A percentile compares a stretch with the other conserved stretches of the same genome.
These are phyloP conservation scores for Linurgus olivaceus DNA, from an alignment of 2,797 vertebrate genomes.

Conservation along the genomic window DNA sequence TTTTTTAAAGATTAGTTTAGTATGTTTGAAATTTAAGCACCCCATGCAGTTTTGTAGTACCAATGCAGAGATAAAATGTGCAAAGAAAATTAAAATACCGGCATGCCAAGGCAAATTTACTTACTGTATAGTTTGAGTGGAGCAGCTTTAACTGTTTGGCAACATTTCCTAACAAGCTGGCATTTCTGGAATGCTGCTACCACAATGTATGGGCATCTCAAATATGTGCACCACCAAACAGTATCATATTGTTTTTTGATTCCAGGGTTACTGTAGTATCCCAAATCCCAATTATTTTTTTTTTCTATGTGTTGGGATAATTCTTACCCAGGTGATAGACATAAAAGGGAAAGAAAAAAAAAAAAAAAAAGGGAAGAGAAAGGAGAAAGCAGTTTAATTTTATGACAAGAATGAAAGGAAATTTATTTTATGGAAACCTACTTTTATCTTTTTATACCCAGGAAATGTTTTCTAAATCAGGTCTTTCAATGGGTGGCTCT, in stretches of 20 bases:
- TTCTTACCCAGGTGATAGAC: background rate
- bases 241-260: background rate
- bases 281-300: background rate
- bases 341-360: background rate
- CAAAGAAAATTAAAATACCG: background rate
- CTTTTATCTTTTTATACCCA: background rate
- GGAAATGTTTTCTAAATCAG: background rate
- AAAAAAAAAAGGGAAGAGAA: background rate
- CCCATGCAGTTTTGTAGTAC: background rate
- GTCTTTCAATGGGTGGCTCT: background rate
- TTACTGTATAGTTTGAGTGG: background rate
- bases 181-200: background rate
- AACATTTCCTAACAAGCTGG: background rate
- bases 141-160: background rate
- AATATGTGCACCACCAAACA: background rate
- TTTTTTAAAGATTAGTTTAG: background rate
- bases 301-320: fast-evolving
- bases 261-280: background rate
- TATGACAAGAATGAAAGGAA: background rate
- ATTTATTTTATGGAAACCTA: background rate
- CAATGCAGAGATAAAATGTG: background rate
- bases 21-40: constrained; percentile 45
- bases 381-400: background rate
- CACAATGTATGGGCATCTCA: background rate
- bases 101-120: background rate